Conservation (phyloP, 2,113 vertebrate genomes). For the Ranitomeya variabilis region DNA sequence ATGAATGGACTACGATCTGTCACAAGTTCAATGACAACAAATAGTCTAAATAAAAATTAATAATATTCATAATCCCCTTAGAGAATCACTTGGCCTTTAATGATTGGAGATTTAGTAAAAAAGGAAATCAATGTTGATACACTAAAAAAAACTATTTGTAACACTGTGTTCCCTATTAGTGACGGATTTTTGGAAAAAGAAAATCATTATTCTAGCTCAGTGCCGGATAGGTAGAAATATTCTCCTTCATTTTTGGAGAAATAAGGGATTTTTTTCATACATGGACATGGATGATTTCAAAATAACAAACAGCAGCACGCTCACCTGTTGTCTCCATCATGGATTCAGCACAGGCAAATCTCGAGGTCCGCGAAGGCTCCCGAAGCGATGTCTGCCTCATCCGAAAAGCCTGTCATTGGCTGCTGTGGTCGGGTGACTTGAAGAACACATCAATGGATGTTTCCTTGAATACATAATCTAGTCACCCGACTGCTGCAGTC, state of each 20-base stretch:
- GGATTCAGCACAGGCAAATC: too few species aligned
- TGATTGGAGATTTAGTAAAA: background rate
- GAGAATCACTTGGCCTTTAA: constrained; percentile 3
- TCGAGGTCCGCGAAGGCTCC: too few species aligned
- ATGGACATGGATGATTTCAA: too few species aligned
- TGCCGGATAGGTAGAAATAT: background rate
- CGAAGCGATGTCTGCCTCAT: too few species aligned
- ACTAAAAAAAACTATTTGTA: background rate
- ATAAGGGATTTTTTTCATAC: too few species aligned
- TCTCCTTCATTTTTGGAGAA: background rate
- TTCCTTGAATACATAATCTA: too few species aligned
- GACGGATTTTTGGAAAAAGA: background rate
- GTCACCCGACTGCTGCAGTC: too few species aligned
- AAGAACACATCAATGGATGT: too few species aligned
- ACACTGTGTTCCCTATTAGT: constrained; percentile 1
- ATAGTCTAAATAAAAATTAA: background rate
- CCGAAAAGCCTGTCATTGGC: too few species aligned
- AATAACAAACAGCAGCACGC: too few species aligned
- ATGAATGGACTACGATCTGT: background rate
- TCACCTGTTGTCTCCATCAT: too few species aligned
- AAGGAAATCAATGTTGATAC: constrained; percentile 8
- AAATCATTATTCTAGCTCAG: background rate
- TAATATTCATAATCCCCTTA: background rate
- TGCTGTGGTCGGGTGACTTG: too few species aligned
- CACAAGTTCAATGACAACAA: constrained; percentile 14